These are phyloP conservation scores for Lophius piscatorius DNA, from an alignment of 2,113 vertebrate species.

Conservation along the genomic window DNA sequence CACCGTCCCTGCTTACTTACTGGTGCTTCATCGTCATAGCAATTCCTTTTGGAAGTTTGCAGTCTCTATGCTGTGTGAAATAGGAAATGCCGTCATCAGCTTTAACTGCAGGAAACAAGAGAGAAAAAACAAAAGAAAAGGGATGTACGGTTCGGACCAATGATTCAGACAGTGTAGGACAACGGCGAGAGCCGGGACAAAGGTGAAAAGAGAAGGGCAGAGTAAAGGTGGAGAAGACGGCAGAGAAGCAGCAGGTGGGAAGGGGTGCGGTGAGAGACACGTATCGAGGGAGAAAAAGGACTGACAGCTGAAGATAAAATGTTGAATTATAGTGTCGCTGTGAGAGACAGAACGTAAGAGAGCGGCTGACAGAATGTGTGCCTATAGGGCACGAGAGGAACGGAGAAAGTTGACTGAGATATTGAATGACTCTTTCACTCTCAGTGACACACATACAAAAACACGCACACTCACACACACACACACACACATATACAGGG, in stretches of 20 bases:
- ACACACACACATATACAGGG: background rate
- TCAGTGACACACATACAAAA: slow-evolving; percentile 15
- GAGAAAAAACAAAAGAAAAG: background rate
- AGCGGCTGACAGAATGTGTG: slow-evolving; percentile 21
- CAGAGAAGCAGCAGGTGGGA: slow-evolving; percentile 41
- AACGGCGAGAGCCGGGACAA: slow-evolving; percentile 15
- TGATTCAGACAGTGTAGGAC: slow-evolving; percentile 21
- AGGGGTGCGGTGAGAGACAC: slow-evolving; percentile 12
- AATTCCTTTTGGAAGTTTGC: slow-evolving; percentile 51
- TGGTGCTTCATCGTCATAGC: slow-evolving; percentile 44
- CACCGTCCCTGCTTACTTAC: slow-evolving; percentile 57
- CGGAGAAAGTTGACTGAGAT: slow-evolving; percentile 39
- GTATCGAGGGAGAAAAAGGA: slow-evolving; percentile 21
- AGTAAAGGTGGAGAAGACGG: slow-evolving; percentile 32
- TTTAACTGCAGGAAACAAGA: slow-evolving; percentile 39
- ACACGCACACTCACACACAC: slow-evolving; percentile 15
- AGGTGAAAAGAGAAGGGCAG: slow-evolving; percentile 15
- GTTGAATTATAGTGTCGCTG: slow-evolving; percentile 51
- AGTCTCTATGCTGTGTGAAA: slow-evolving; percentile 39
- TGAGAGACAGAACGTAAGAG: slow-evolving; percentile 27
- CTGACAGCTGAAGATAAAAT: slow-evolving; percentile 47
- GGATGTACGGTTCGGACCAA: no score
- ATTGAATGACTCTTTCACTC: slow-evolving; percentile 43
- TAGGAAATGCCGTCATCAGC: slow-evolving; percentile 64
- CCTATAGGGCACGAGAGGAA: slow-evolving; percentile 28